Evolutionary conservation across 1,140 invertebrate species (phyloP), one percentile per base, ranked within the genome.

Genomic region (Sarcophaga bullata): DNA sequence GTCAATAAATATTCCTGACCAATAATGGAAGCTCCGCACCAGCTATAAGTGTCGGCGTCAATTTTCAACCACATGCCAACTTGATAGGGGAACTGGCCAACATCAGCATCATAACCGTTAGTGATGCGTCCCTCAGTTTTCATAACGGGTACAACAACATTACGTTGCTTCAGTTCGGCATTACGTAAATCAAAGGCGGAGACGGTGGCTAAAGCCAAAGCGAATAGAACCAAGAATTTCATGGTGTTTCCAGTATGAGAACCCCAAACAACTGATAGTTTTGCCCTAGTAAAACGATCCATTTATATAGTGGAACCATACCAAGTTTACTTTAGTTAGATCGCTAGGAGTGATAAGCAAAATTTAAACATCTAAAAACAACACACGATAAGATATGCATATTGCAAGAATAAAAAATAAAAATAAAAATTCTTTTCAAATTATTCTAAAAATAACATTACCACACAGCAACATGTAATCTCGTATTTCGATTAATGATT

Each of bases 21-120:
- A 73, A 93, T 91, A 37, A 93, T 83, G 9, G 91, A 91, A 11
- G 92, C 92, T 82, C 92, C 92, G 85, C 93, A 93, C 85, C 85
- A 89, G 82, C 85, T 84, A 10, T 83, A 84, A 47, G 80, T 81
- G 3, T 83, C 1, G 17, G 80, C 72, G 58, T 17, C 85, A 50
- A 86, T 0, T 78, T 86, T 89, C 15, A 91, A 84, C 52, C 85
- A 83, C 7, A 90, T 84, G 84, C 87, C 86, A 49, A 86, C 89
- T 83, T 90, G 89, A 82, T 90, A 89, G 81, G 90, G 89, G 84
- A 90, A 90, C 84, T 91, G 88, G 19, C 86, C 86, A 6, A 50
- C 82, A 7, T 80, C 0, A 52, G 90, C 90, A 46, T 37, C 11
- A 0, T 46, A 37, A n/a, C 90, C 90, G 72, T 85, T 82, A 81